Evolutionary conservation across 92 coral and sea anemone genomes (phyloP), one percentile per base, ranked within the genome.

Genomic region (Zoanthus sociatus): DNA sequence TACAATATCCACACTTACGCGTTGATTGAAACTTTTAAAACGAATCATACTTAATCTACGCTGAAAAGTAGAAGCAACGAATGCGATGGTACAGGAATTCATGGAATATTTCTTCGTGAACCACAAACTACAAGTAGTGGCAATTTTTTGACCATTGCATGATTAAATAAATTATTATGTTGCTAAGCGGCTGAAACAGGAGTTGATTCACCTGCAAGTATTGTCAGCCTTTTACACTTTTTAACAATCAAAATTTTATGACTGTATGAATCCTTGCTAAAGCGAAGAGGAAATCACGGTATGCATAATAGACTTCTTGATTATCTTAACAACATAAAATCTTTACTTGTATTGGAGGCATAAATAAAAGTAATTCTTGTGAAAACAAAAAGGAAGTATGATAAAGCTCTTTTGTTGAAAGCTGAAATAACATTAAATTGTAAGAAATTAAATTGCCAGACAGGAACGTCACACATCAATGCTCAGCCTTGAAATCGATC

Each of bases 381-480:
- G n/a, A 31, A 67, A 66, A 42, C 48, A 81, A 81, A 81, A 61
- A 31, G 50, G 14, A 78, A 78, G 32, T 78, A 3, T 17, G 42
- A 37, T 78, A 9, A 78, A 58, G 26, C 60, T 44, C 53, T 67
- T 71, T 81, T 21, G 85, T 44, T 44, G 63, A 42, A 81, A 81
- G 55, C 45, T 46, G 76, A 33, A 70, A 70, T 81, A 46, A 81
- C 45, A 81, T 50, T 50, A 63, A 46, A 50, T 21, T 64, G 45
- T 66, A 51, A 81, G 85, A 81, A 81, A 66, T 21, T 26, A 17
- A 37, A 20, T 42, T 9, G 60, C 58, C 75, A 81, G 60, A 81
- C 85, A 81, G 66, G 60, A 75, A 13, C 73, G 85, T 81, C 85
- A 81, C 85, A 81, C 75, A 81, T 81, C 85, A 66, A 0, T 77